A percentile compares a stretch with the other conserved stretches of the same genome.
Evolutionary conservation across 2,888 invertebrate species (phyloP).

Genomic region (Parnassius mnemosyne): DNA sequence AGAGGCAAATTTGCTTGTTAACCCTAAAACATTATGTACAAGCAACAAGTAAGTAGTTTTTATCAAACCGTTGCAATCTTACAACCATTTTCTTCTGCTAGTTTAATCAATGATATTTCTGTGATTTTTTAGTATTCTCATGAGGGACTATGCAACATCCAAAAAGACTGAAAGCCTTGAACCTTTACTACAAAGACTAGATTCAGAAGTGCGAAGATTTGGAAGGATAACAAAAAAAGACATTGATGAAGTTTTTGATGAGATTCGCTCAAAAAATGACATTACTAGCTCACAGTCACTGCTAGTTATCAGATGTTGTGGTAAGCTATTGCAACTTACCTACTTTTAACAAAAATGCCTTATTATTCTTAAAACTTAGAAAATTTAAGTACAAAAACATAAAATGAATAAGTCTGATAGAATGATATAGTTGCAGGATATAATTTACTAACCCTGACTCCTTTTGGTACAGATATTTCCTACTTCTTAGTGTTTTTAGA

Average conservation of each 20-base stretch:
- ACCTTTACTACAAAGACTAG: slow-evolving; percentile 83
- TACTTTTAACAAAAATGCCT: too few relatives aligned
- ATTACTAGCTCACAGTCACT: slow-evolving; percentile 90
- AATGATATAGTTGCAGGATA: too few relatives aligned
- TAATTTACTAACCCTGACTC: too few relatives aligned
- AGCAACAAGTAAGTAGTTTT: slow-evolving; percentile 59
- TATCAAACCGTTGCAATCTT: too few relatives aligned
- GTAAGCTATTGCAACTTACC: slow-evolving; percentile 53
- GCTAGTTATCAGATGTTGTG: slow-evolving; percentile 90
- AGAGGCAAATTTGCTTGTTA: slow-evolving; percentile 78
- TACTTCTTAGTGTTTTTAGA: too few relatives aligned
- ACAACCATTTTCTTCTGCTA: too few relatives aligned
- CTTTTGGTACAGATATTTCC: too few relatives aligned
- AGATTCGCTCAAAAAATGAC: slow-evolving; percentile 83
- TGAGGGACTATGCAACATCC: slow-evolving; percentile 75
- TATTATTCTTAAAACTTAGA: too few relatives aligned
- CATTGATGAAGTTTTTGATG: slow-evolving; percentile 89
- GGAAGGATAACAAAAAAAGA: slow-evolving; percentile 88
- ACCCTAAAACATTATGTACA: slow-evolving; percentile 60
- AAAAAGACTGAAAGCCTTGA: slow-evolving; percentile 83
- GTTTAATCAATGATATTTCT: too few relatives aligned
- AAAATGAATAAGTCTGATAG: too few relatives aligned
- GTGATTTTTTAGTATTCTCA: slow-evolving; percentile 71
- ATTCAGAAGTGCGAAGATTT: slow-evolving; percentile 84
- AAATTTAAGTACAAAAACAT: too few relatives aligned